phyloP scores from a whole-genome alignment of 2,113 vertebrate genomes.

The Myanophis thanlyinensis region DNA sequence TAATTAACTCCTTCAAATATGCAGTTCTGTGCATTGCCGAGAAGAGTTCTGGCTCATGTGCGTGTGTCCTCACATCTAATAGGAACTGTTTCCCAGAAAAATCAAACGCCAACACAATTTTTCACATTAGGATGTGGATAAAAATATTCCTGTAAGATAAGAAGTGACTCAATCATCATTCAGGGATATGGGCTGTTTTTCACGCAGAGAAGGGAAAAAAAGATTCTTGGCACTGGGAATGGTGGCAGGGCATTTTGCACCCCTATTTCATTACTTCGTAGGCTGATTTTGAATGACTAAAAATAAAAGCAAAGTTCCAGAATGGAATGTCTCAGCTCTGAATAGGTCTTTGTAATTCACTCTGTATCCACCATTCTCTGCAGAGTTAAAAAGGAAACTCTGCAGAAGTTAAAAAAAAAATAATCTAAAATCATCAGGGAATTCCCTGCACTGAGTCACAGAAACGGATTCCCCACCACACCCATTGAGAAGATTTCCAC shows the following conservation, averaged over 20 bases:
- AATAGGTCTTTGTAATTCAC: conserved; percentile 62
- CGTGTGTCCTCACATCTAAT: not conserved
- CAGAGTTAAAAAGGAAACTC: conserved; percentile 72
- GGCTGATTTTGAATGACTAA: conserved; percentile 31
- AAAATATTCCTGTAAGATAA: not conserved
- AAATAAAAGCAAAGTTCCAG: conserved; percentile 32
- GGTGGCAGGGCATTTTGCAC: not conserved
- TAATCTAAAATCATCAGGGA: conserved; percentile 87
- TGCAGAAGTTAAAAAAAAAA: conserved; percentile 83
- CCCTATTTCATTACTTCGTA: not conserved
- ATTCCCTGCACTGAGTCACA: conserved; percentile 90
- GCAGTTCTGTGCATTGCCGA: not conserved
- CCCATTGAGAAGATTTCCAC: conserved; percentile 66
- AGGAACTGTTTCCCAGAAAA: fast-evolving
- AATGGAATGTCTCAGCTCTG: not conserved
- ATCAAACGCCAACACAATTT: not conserved
- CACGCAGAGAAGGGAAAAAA: conserved; percentile 1
- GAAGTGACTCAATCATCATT: not conserved
- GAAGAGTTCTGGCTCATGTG: not conserved
- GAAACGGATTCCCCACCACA: conserved; percentile 85
- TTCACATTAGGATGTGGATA: fast-evolving
- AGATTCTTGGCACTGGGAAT: not conserved
- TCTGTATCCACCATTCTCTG: conserved; percentile 65
- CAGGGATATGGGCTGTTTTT: conserved; percentile 14
- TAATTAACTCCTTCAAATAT: conserved; percentile 1